Evolutionary conservation across 92 coral and sea anemone species (phyloP).

Genomic region (Chrysogorgia sp.): DNA sequence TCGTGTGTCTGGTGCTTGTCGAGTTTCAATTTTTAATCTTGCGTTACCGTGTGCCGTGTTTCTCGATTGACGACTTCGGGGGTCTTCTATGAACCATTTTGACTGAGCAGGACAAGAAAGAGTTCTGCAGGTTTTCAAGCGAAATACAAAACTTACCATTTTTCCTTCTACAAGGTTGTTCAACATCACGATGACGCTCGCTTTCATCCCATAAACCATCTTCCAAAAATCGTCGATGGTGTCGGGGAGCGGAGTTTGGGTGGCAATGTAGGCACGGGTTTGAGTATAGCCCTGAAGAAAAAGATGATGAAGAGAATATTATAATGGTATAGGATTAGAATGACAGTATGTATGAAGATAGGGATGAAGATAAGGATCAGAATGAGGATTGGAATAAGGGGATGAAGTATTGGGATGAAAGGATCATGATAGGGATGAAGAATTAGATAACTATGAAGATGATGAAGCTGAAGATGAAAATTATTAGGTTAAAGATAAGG

Average conservation of each 20-base stretch:
- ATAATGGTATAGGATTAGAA: background rate
- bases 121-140: too few relatives aligned
- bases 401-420: too few relatives aligned
- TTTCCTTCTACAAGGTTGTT: slow-evolving; percentile 84
- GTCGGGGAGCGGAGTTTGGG: slow-evolving; percentile 91
- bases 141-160: slow-evolving; percentile 56
- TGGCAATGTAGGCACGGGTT: slow-evolving; percentile 87
- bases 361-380: background rate
- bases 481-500: too few relatives aligned
- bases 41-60: too few relatives aligned
- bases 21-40: too few relatives aligned
- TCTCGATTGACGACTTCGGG: too few relatives aligned
- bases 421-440: background rate
- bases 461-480: background rate
- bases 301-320: background rate
- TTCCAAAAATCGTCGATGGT: slow-evolving; percentile 96
- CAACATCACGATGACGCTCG: slow-evolving; percentile 81
- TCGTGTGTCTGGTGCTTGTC: too few relatives aligned
- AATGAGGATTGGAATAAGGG: too few relatives aligned
- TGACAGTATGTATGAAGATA: background rate
- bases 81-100: too few relatives aligned
- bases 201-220: slow-evolving; percentile 84
- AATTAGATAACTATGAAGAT: background rate
- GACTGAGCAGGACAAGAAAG: too few relatives aligned
- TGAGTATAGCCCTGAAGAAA: slow-evolving; percentile 79